These are phyloP conservation scores for Lophochroa leadbeateri DNA, from an alignment of 2,113 vertebrate genomes.

Conservation along the genomic window DNA sequence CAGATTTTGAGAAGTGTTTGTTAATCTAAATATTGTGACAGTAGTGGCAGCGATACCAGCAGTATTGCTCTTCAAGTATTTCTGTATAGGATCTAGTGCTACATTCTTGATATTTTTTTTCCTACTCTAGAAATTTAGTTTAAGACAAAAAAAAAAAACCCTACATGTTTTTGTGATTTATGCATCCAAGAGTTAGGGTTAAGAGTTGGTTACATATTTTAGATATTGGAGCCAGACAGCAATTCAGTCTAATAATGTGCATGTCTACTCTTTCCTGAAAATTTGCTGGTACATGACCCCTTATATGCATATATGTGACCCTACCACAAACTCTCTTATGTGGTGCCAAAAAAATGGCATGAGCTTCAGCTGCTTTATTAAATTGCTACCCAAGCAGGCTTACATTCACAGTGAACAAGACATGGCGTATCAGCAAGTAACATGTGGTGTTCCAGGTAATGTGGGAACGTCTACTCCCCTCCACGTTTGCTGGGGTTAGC, in stretches of 20 bases:
- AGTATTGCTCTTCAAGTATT: not conserved
- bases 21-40: not conserved
- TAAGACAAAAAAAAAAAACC: not conserved
- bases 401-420: not conserved
- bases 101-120: not conserved
- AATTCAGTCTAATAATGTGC: slow-evolving; percentile 45
- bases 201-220: slow-evolving; percentile 39
- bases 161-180: slow-evolving; percentile 9
- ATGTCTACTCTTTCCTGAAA: slow-evolving; percentile 64
- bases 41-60: not conserved
- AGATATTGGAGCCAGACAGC: slow-evolving; percentile 46
- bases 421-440: not conserved
- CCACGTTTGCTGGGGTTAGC: fast-evolving
- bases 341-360: slow-evolving; percentile 46
- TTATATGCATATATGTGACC: slow-evolving; percentile 39
- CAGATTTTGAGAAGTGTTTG: not conserved
- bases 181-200: not conserved
- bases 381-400: not conserved
- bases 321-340: slow-evolving; percentile 28
- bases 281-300: slow-evolving; percentile 57
- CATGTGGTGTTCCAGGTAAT: not conserved
- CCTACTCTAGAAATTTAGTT: not conserved
- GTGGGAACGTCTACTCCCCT: not conserved
- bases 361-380: slow-evolving; percentile 36
- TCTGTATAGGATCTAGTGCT: not conserved